These are phyloP conservation scores for Drepanosiphum platanoidis DNA, from an alignment of 2,888 invertebrate genomes.

Conservation along the genomic window DNA sequence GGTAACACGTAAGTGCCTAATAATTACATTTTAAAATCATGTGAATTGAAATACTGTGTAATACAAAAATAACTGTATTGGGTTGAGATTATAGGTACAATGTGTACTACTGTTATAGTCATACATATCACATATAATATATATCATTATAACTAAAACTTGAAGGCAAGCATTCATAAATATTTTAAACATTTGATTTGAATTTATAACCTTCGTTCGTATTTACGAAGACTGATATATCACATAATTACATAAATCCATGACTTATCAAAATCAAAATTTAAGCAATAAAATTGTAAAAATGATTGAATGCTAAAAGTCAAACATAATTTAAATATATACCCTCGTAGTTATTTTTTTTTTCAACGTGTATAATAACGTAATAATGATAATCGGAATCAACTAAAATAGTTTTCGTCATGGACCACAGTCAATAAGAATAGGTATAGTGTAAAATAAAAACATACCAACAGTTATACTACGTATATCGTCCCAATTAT, in stretches of 20 bases:
- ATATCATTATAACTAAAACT: too few species aligned
- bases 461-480: neutral
- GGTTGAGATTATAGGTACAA: too few species aligned
- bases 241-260: neutral
- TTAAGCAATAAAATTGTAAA: neutral
- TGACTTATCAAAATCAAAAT: too few species aligned
- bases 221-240: neutral
- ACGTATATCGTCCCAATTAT: neutral
- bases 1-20: neutral
- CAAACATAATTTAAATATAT: neutral
- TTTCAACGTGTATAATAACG: neutral
- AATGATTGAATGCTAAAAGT: neutral
- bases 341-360: neutral
- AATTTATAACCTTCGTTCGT: neutral
- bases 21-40: neutral
- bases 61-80: too few species aligned
- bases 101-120: neutral
- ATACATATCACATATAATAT: neutral
- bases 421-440: neutral
- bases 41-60: neutral
- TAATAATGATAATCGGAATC: neutral
- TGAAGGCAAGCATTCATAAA: neutral
- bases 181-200: neutral
- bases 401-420: neutral
- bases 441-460: neutral